These are phyloP conservation scores for Globodera rostochiensis DNA, from an alignment of 1,140 invertebrate species.

Conservation along the genomic window DNA sequence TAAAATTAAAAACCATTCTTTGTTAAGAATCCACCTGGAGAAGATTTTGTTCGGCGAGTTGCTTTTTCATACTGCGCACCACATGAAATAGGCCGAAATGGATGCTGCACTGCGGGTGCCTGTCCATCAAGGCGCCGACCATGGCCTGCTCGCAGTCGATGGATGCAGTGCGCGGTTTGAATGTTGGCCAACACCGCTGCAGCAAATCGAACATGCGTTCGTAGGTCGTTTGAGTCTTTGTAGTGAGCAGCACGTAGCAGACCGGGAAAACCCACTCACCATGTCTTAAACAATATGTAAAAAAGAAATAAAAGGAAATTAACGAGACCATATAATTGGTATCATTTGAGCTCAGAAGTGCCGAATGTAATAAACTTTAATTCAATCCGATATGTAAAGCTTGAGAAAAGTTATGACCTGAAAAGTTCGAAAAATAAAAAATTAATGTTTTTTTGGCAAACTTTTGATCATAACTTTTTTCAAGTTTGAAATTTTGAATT, in stretches of 20 bases:
- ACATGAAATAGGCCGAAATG: conserved; percentile 23
- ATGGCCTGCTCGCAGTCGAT: conserved; percentile 21
- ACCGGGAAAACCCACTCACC: conserved; percentile 22
- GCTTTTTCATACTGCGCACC: conserved; percentile 13
- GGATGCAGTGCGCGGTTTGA: conserved; percentile 13
- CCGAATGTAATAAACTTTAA: too few species aligned
- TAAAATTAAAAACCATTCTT: too few species aligned
- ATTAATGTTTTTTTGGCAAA: too few species aligned
- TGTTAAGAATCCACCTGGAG: conserved; percentile 12
- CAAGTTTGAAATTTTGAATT: too few species aligned
- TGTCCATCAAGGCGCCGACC: not conserved
- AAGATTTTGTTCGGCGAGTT: conserved; percentile 7
- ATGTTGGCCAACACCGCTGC: conserved; percentile 16
- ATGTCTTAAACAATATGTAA: conserved; percentile 10
- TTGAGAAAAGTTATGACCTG: too few species aligned
- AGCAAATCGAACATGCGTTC: conserved; percentile 23
- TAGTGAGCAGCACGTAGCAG: conserved; percentile 17
- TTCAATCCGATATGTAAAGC: too few species aligned
- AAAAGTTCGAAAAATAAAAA: too few species aligned
- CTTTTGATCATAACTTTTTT: too few species aligned
- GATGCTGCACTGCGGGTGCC: conserved; percentile 14
- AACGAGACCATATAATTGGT: too few species aligned
- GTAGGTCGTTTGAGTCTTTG: conserved; percentile 11
- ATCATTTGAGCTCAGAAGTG: too few species aligned
- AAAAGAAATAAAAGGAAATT: not conserved